Conservation (phyloP, 2,888 invertebrate genomes). For the Parochlus steinenii region DNA sequence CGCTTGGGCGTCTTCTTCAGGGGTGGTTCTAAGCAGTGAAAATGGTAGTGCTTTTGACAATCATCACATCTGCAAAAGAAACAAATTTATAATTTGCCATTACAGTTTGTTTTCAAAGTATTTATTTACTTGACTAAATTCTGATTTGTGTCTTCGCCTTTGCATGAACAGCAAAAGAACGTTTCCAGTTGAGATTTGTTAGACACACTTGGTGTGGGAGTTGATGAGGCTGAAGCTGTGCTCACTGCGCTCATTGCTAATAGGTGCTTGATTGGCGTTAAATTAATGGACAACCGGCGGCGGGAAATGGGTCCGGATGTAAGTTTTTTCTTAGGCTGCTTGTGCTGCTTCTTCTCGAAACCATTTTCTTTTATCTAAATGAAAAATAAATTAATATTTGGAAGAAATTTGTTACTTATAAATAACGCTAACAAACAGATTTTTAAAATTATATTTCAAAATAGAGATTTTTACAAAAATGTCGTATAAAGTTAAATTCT, state of each 20-base stretch:
- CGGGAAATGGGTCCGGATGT: no score
- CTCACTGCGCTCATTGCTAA: not conserved
- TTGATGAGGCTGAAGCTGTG: slow-evolving; percentile 1
- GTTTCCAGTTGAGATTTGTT: slow-evolving; percentile 5
- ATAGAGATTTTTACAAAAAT: no score
- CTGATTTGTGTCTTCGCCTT: slow-evolving; percentile 20
- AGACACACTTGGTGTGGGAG: not conserved
- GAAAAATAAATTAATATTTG: not conserved
- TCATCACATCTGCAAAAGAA: slow-evolving; percentile 61
- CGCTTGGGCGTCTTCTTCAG: slow-evolving; percentile 86
- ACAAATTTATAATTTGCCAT: not conserved
- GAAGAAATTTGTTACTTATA: no score
- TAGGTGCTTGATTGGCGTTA: slow-evolving; percentile 1
- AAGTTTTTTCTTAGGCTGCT: no score
- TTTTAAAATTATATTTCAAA: no score
- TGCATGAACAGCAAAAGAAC: slow-evolving; percentile 20
- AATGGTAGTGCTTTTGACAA: slow-evolving; percentile 80
- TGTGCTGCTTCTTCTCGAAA: not conserved
- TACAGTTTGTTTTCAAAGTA: not conserved
- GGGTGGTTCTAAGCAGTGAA: slow-evolving; percentile 84
- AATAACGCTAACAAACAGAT: no score
- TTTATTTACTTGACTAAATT: slow-evolving; percentile 21
- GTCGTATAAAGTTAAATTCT: no score
- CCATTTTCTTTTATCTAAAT: not conserved
- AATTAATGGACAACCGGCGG: no score